Base-by-base conservation (phyloP, 37 sponge, comb jelly and placozoan genomes). In the Geodia barretti region DNA sequence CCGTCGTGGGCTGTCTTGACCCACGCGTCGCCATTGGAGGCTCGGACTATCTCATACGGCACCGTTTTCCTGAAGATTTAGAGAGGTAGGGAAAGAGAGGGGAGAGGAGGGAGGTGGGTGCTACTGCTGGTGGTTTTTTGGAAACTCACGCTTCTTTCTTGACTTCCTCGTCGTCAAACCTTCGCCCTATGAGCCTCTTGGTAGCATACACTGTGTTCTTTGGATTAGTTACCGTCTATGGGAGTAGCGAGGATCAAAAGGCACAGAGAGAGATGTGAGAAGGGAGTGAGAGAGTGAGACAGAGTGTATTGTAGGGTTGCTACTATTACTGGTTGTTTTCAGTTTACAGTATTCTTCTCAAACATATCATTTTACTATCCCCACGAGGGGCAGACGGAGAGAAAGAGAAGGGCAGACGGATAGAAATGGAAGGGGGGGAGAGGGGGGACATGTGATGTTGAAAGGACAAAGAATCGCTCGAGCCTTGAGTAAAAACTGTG, bases 11-110 rank as follows among this genome's bases (percentile, higher is more conserved):
- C 80, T 35, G 86, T 84, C 72, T 94, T 90, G 7, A 99, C 89
- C 99, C 99, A 99, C 0, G 97, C 99, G 87, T 99, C 99, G 36
- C 99, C 99, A 72, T 99, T 99, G 41, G 88, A 73, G 0, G 97
- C 95, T 24, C 87, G 84, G 21, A 95, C 95, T 30, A 99, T 92
- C 74, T 94, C 83, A 75, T 85, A 98, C 0, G 99, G 70, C 42
- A 93, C 95, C 8, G 81, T 84, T 33, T 92, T 85, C 84, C 92
- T 97, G 68, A 47, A 7, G 14, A 14, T 17, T 47, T 47, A 47
- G 0, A 41, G 74, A 66, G 42, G 14, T 17, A 14, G 14, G 7
- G 14, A 14, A 14, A 14, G 14, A 47, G 14, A 17, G 7, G 54
- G 14, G 54, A 47, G 14, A 47, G 54, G 54, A 47, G 54, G 11